Conservation (phyloP, 2,888 invertebrate species). For the Limnephilus lunatus region DNA sequence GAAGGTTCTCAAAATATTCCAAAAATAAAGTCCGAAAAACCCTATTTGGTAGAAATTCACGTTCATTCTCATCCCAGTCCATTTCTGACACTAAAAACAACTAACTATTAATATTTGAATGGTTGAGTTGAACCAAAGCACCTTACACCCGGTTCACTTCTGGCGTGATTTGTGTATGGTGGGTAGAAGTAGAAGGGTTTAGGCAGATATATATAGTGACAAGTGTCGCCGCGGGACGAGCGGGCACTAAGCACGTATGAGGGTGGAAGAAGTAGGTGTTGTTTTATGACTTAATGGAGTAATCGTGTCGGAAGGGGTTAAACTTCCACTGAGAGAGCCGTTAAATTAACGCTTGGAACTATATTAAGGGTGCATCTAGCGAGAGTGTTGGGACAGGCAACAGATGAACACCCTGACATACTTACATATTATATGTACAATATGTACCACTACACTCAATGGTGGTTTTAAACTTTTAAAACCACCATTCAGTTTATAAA, state of each 20-base stretch:
- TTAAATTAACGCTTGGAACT: background rate
- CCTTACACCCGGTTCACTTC: background rate
- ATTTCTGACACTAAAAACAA: background rate
- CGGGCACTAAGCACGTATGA: background rate
- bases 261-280: slow-evolving; percentile 8
- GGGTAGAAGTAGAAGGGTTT: background rate
- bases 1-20: too few relatives aligned
- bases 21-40: too few relatives aligned
- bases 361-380: background rate
- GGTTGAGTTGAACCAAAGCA: background rate
- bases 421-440: too few relatives aligned
- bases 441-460: too few relatives aligned
- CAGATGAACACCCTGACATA: background rate
- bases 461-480: too few relatives aligned
- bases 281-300: slow-evolving; percentile 34
- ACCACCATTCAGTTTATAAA: too few relatives aligned
- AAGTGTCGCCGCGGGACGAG: background rate
- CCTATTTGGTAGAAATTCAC: background rate
- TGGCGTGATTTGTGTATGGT: background rate
- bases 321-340: background rate
- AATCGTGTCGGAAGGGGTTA: slow-evolving; percentile 7
- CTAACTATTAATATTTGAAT: background rate
- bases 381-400: background rate
- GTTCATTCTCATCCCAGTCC: background rate
- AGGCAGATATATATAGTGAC: background rate